Conservation (phyloP, 2,113 vertebrate genomes). For the Triplophysa rosa region DNA sequence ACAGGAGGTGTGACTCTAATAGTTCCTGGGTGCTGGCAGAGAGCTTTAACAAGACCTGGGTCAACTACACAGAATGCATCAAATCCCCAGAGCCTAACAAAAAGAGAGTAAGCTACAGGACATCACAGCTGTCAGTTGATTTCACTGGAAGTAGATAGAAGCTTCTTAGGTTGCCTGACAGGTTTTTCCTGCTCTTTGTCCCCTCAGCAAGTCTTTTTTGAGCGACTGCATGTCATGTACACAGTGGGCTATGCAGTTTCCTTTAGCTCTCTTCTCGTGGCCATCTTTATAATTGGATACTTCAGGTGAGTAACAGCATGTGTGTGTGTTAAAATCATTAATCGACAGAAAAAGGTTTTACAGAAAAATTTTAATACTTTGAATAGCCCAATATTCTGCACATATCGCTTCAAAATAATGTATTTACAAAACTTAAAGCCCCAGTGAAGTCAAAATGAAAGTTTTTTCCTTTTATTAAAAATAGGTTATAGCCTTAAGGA, state of each 20-base stretch:
- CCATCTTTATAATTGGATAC: conserved; percentile 84
- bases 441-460: no score
- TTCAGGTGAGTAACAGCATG: conserved; percentile 75
- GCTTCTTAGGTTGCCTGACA: background rate
- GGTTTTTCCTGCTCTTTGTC: conserved; percentile 19
- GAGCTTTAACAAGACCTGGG: conserved; percentile 82
- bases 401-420: no score
- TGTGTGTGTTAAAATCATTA: conserved; percentile 12
- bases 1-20: conserved; percentile 81
- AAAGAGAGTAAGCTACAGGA: conserved; percentile 63
- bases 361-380: background rate
- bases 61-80: conserved; percentile 86
- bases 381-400: background rate
- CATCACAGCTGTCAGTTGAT: background rate
- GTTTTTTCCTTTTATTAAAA: no score
- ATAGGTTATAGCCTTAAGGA: no score
- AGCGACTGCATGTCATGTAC: conserved; percentile 84
- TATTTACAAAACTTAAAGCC: no score
- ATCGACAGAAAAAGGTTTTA: background rate
- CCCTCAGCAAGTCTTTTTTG: conserved; percentile 82
- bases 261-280: conserved; percentile 82
- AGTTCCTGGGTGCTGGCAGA: conserved; percentile 83
- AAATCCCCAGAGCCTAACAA: conserved; percentile 73
- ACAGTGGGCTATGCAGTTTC: conserved; percentile 86
- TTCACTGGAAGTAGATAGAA: background rate